Conservation (phyloP, 2,113 vertebrate species). For the Entelurus aequoreus region DNA sequence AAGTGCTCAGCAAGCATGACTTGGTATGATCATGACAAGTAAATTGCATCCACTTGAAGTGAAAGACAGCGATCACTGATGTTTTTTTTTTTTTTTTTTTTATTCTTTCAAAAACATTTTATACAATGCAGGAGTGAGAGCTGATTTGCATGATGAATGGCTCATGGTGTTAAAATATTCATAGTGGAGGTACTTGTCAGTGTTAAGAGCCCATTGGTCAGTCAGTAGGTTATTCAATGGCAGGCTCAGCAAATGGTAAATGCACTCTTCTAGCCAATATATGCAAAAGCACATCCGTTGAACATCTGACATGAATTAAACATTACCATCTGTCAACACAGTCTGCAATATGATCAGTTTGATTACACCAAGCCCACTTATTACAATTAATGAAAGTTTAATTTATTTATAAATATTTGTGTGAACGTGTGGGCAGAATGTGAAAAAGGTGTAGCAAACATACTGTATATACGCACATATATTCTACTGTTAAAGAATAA, state of each 20-base stretch:
- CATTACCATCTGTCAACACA: slow-evolving; percentile 15
- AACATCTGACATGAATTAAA: slow-evolving; percentile 19
- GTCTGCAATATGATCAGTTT: neutral
- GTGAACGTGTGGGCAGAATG: too few relatives aligned
- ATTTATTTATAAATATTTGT: too few relatives aligned
- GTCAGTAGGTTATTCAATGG: slow-evolving; percentile 20
- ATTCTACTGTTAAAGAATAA: too few relatives aligned
- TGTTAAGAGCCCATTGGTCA: slow-evolving; percentile 21
- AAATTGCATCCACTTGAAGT: neutral
- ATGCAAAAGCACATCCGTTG: slow-evolving; percentile 1
- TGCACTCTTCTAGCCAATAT: slow-evolving; percentile 3
- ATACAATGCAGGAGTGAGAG: slow-evolving; percentile 24
- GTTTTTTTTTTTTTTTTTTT: neutral
- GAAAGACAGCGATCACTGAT: neutral
- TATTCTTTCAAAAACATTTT: neutral
- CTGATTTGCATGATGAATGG: slow-evolving; percentile 39
- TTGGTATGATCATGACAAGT: neutral
- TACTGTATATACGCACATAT: too few relatives aligned
- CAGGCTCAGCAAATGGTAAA: slow-evolving; percentile 28
- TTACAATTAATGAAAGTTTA: neutral
- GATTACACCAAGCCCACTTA: neutral
- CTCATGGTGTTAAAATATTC: slow-evolving; percentile 49
- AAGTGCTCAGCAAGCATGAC: neutral
- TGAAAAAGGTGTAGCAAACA: too few relatives aligned
- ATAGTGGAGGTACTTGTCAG: slow-evolving; percentile 46